phyloP scores from a whole-genome alignment of 2,797 vertebrate species.

The Miichthys miiuy region DNA sequence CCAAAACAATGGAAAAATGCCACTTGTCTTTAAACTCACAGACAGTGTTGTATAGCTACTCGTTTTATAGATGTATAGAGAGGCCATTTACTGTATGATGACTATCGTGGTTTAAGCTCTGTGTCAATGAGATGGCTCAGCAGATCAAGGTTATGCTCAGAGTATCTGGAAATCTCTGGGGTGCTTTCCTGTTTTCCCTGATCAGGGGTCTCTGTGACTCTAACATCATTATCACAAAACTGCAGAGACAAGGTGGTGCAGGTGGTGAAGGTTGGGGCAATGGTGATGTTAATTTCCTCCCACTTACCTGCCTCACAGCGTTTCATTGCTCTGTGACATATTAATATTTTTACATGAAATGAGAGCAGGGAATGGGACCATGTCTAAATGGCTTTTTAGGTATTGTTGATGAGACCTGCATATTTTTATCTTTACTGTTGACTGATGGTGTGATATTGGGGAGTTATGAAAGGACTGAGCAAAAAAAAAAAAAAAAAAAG shows the following conservation, averaged over 20 bases:
- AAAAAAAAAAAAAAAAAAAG: neutral
- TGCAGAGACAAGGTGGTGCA: constrained; percentile 38
- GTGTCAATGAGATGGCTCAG: constrained; percentile 36
- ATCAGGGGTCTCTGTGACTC: constrained; percentile 32
- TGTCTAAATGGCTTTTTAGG: constrained; percentile 15
- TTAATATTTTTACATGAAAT: constrained; percentile 43
- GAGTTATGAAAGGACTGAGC: neutral
- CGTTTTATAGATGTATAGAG: neutral
- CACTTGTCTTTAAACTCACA: constrained; percentile 2
- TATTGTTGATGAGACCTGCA: constrained; percentile 27
- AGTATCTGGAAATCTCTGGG: constrained; percentile 38
- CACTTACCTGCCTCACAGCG: constrained; percentile 16
- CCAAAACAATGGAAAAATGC: constrained; percentile 16
- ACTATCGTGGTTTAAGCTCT: constrained; percentile 27
- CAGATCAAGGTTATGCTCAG: constrained; percentile 49
- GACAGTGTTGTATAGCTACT: neutral
- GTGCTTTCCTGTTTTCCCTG: constrained; percentile 40
- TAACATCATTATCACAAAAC: constrained; percentile 54
- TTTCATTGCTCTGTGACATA: constrained; percentile 50
- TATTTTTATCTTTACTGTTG: constrained; percentile 7
- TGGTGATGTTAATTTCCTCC: constrained; percentile 27
- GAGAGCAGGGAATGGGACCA: neutral
- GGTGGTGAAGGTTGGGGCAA: constrained; percentile 30
- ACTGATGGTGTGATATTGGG: constrained; percentile 16
- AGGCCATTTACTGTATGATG: constrained; percentile 5